These are phyloP conservation scores for Monochamus saltuarius DNA, from an alignment of 1,140 invertebrate species.

Conservation along the genomic window DNA sequence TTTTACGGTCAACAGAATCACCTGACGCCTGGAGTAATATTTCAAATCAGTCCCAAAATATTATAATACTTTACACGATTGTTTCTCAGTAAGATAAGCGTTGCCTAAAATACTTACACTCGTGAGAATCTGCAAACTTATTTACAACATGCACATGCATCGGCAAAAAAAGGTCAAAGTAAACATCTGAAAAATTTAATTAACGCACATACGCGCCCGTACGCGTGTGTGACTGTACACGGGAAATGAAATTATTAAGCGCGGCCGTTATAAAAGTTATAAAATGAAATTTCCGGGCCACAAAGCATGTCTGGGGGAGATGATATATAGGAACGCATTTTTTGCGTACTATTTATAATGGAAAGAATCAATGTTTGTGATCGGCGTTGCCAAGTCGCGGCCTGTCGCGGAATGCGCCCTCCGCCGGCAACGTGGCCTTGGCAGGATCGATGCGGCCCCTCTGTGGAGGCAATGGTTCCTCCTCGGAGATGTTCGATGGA, in stretches of 20 bases:
- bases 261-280: slow-evolving; percentile 47
- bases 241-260: slow-evolving; percentile 45
- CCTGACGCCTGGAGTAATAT: no score
- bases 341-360: slow-evolving; percentile 52
- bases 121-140: no score
- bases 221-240: slow-evolving; percentile 25
- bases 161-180: not conserved
- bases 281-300: slow-evolving; percentile 52
- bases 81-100: no score
- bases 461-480: slow-evolving; percentile 36
- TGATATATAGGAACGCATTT: slow-evolving; percentile 51
- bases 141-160: no score
- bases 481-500: slow-evolving; percentile 37
- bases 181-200: slow-evolving; percentile 41
- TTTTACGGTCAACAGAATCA: no score
- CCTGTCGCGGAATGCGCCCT: slow-evolving; percentile 33
- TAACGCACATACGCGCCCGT: slow-evolving; percentile 23
- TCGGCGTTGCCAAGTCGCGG: slow-evolving; percentile 39
- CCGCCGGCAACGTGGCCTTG: slow-evolving; percentile 24
- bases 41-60: no score
- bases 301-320: slow-evolving; percentile 49
- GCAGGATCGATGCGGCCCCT: slow-evolving; percentile 34
- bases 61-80: no score
- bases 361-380: slow-evolving; percentile 50
- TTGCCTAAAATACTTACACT: no score